These are phyloP conservation scores for Dichetophora obliterata DNA, from an alignment of 2,888 invertebrate species.

Conservation along the genomic window DNA sequence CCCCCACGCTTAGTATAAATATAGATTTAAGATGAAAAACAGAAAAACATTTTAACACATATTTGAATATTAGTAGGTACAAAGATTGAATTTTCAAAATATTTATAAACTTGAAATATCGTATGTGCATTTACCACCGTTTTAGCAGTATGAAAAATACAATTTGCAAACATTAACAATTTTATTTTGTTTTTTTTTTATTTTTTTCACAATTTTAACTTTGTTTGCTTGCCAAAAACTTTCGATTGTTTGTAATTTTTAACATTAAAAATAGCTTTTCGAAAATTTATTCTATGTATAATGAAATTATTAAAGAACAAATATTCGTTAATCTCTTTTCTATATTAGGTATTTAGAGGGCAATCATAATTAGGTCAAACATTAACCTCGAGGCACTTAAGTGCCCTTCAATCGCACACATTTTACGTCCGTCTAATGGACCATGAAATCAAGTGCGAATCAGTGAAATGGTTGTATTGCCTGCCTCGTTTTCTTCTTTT, in stretches of 20 bases:
- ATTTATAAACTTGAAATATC: constrained; percentile 18
- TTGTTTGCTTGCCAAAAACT: background rate
- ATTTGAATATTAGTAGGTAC: constrained; percentile 15
- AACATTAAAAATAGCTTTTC: too few relatives aligned
- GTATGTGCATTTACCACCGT: background rate
- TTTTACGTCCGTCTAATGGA: background rate
- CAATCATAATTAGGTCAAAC: constrained; percentile 30
- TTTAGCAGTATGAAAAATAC: background rate
- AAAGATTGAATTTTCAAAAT: constrained; percentile 2
- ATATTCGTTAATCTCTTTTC: background rate
- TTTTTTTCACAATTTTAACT: background rate
- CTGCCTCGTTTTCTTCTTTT: background rate
- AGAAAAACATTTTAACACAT: constrained; percentile 33
- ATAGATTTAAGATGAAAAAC: constrained; percentile 51
- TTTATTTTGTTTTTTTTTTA: background rate
- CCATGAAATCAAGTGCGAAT: constrained; percentile 34
- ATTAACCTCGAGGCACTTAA: background rate
- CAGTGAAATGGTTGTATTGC: constrained; percentile 16
- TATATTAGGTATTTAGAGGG: background rate
- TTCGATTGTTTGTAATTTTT: background rate
- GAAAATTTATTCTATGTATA: too few relatives aligned
- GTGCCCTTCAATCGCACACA: background rate
- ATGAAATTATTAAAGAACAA: too few relatives aligned
- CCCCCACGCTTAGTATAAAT: constrained; percentile 60
- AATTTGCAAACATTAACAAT: background rate